Percentiles rank a stretch among this genome's conserved stretches.
These are phyloP conservation scores for Nephrotoma appendiculata DNA, from an alignment of 2,888 invertebrate species.

Conservation along the genomic window DNA sequence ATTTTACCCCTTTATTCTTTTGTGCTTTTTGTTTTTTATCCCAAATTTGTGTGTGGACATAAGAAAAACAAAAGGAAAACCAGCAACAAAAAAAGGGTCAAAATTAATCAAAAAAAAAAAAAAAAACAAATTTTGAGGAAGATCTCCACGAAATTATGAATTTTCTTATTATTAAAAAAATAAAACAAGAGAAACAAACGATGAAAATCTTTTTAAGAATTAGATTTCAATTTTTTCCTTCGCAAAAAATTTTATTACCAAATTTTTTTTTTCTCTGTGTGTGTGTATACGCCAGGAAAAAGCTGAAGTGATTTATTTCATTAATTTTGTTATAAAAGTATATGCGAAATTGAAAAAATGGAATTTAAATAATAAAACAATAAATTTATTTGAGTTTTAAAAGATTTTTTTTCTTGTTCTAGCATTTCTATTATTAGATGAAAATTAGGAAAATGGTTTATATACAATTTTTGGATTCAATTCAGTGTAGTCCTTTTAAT, in stretches of 20 bases:
- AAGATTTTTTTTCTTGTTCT: background rate
- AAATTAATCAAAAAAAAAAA: background rate
- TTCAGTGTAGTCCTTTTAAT: background rate
- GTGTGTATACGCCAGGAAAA: background rate
- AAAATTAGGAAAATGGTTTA: background rate
- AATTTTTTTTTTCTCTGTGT: background rate
- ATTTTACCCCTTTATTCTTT: background rate
- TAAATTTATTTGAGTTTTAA: background rate
- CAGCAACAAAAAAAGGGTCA: background rate
- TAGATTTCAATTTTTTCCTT: background rate
- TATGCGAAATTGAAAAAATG: background rate
- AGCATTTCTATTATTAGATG: background rate
- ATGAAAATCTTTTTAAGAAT: background rate
- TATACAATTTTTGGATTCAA: background rate
- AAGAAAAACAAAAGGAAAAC: background rate
- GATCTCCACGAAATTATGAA: background rate
- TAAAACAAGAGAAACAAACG: background rate
- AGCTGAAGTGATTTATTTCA: background rate
- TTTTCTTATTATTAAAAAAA: background rate
- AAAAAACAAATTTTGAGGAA: background rate
- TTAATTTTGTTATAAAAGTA: background rate
- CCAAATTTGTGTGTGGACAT: background rate
- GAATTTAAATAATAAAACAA: background rate
- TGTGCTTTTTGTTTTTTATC: background rate
- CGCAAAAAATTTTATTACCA: background rate